Percentiles rank a stretch among this genome's conserved stretches.
Conservation (phyloP, 2,113 vertebrate species). For the Petromus typicus region DNA sequence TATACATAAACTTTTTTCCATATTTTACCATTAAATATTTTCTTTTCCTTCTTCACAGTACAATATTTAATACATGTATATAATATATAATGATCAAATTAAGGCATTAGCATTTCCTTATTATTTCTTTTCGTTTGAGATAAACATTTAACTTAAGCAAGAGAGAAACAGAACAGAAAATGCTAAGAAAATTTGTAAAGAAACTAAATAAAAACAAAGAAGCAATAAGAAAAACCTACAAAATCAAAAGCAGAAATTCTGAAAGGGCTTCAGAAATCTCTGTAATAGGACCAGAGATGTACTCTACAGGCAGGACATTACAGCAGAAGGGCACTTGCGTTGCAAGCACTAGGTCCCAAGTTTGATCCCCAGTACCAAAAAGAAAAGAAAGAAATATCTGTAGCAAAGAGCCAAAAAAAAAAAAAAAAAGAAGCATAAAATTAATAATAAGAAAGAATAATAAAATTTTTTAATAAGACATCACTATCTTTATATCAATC, state of each 20-base stretch:
- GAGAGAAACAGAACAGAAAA: neutral
- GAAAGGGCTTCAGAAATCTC: neutral
- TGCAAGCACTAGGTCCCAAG: too few relatives aligned
- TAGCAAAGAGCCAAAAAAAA: neutral
- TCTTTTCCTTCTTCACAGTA: too few relatives aligned
- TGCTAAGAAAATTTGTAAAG: neutral
- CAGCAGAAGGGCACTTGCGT: too few relatives aligned
- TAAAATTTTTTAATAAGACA: neutral
- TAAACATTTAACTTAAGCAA: neutral
- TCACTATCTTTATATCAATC: neutral
- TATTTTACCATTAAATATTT: too few relatives aligned
- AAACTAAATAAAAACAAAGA: neutral
- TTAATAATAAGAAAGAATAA: neutral
- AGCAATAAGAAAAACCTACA: neutral
- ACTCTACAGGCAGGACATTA: too few relatives aligned
- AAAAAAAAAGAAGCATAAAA: neutral
- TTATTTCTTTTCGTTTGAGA: neutral
- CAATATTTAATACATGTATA: neutral
- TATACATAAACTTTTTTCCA: too few relatives aligned
- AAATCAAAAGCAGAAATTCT: neutral
- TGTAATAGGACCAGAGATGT: neutral
- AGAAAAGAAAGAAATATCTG: neutral
- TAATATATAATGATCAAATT: neutral
- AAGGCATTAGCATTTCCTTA: neutral
- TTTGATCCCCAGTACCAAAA: too few relatives aligned